These are phyloP conservation scores for Hemiprocne comata DNA, from an alignment of 2,113 vertebrate genomes.

Conservation along the genomic window DNA sequence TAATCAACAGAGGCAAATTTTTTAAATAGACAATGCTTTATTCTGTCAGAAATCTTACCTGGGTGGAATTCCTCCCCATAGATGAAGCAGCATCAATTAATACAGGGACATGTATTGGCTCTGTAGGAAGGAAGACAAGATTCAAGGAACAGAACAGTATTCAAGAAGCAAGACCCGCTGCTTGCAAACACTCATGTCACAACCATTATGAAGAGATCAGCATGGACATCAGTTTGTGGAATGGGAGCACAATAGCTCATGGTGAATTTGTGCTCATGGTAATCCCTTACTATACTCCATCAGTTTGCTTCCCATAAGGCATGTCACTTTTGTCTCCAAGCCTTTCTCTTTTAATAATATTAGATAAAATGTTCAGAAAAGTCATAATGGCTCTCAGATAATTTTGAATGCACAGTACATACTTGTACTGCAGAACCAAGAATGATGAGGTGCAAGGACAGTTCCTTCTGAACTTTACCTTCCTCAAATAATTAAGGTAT, in stretches of 20 bases:
- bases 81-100: background rate
- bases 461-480: background rate
- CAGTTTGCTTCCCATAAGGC: background rate
- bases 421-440: background rate
- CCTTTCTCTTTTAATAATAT: background rate
- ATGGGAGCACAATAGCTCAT: background rate
- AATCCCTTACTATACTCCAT: background rate
- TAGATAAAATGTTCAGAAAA: background rate
- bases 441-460: background rate
- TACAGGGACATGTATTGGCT: background rate
- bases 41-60: background rate
- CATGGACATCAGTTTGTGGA: background rate
- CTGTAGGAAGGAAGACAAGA: background rate
- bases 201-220: background rate
- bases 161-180: background rate
- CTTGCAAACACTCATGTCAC: background rate
- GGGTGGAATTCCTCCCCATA: background rate
- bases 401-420: background rate
- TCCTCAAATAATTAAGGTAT: background rate
- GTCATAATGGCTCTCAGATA: background rate
- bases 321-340: background rate
- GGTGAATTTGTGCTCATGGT: background rate
- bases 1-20: background rate
- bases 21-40: background rate
- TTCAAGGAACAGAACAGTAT: background rate